phyloP scores from a whole-genome alignment of 2,797 vertebrate genomes.

The Limosa lapponica region DNA sequence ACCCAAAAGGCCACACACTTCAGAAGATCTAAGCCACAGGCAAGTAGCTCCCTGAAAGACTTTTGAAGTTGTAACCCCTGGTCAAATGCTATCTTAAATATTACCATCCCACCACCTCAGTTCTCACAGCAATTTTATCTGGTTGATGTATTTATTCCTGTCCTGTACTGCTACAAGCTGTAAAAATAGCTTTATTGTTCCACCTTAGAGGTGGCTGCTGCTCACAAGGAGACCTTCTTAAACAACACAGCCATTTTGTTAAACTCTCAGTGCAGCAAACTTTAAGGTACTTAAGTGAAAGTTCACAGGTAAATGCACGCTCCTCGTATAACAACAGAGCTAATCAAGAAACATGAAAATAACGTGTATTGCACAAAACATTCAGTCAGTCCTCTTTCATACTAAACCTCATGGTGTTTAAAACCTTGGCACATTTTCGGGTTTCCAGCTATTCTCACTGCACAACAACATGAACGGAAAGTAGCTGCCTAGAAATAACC shows the following conservation, averaged over 20 bases:
- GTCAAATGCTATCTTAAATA: slow-evolving; percentile 63
- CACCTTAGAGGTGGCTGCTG: slow-evolving; percentile 13
- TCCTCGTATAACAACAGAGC: neutral
- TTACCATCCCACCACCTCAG: slow-evolving; percentile 45
- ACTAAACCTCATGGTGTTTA: slow-evolving; percentile 49
- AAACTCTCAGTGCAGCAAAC: neutral
- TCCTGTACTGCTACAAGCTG: neutral
- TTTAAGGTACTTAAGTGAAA: neutral
- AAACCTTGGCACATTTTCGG: slow-evolving; percentile 63
- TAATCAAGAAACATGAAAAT: slow-evolving; percentile 18
- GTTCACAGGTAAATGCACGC: neutral
- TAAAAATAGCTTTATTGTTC: slow-evolving; percentile 50
- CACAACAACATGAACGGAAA: slow-evolving; percentile 42
- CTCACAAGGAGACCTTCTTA: neutral
- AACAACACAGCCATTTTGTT: neutral
- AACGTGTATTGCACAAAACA: neutral
- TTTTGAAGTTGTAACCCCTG: slow-evolving; percentile 45
- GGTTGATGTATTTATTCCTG: slow-evolving; percentile 49
- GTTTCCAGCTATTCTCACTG: slow-evolving; percentile 54
- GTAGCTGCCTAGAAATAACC: slow-evolving; percentile 39
- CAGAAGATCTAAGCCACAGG: slow-evolving; percentile 43
- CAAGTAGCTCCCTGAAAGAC: neutral
- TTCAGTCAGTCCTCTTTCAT: slow-evolving; percentile 5
- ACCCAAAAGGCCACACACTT: slow-evolving; percentile 20
- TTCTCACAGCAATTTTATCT: slow-evolving; percentile 50